Conservation (phyloP, 1,140 invertebrate species). For the Druon quercuslanigerum region DNA sequence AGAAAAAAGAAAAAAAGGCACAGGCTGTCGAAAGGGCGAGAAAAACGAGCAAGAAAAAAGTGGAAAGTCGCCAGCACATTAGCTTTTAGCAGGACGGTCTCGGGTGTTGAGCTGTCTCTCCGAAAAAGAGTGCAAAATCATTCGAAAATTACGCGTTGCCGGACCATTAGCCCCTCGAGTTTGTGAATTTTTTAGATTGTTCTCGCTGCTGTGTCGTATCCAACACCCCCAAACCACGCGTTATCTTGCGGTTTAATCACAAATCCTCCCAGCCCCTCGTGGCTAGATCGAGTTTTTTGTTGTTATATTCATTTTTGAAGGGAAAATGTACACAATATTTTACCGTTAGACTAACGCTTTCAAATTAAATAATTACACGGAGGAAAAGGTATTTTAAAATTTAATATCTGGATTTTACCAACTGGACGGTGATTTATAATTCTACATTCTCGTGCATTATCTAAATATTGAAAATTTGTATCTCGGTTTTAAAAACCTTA, state of each 20-base stretch:
- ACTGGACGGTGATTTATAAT: too few species aligned
- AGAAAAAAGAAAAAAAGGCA: conserved; percentile 9
- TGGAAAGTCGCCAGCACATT: conserved; percentile 49
- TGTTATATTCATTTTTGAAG: conserved; percentile 8
- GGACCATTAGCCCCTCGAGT: conserved; percentile 58
- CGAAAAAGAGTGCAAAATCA: conserved; percentile 61
- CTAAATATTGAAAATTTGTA: too few species aligned
- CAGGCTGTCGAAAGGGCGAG: conserved; percentile 43
- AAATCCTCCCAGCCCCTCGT: conserved; percentile 26
- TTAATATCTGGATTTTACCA: too few species aligned
- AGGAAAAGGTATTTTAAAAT: too few species aligned
- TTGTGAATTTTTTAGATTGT: conserved; percentile 62
- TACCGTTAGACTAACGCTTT: neutral
- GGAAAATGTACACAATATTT: neutral
- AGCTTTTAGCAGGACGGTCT: conserved; percentile 63
- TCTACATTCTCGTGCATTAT: too few species aligned
- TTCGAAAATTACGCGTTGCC: conserved; percentile 65
- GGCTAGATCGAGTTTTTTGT: conserved; percentile 2
- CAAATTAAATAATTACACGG: too few species aligned
- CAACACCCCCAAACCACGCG: neutral
- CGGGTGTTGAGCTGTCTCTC: conserved; percentile 29
- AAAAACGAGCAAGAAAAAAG: conserved; percentile 49
- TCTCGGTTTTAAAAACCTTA: too few species aligned
- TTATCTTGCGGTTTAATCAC: conserved; percentile 7
- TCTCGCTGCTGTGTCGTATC: conserved; percentile 10